Evolutionary conservation across 2,797 vertebrate species (phyloP).

Genomic region (Cuculus canorus): DNA sequence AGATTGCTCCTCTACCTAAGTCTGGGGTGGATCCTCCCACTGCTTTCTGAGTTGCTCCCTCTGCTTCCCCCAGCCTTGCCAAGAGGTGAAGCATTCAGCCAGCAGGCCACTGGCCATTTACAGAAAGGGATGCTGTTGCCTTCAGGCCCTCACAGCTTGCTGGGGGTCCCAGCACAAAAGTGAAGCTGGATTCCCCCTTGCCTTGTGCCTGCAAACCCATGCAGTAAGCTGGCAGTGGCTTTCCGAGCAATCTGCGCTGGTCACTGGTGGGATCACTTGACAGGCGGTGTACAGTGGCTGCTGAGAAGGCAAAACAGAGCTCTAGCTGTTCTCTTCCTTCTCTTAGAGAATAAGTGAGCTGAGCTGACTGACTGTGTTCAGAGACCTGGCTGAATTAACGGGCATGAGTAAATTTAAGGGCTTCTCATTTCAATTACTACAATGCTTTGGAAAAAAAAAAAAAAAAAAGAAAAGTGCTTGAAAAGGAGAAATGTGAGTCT

Average conservation of each 20-base stretch:
- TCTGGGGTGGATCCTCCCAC: background rate
- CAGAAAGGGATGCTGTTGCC: background rate
- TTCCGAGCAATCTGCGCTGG: background rate
- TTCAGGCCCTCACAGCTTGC: background rate
- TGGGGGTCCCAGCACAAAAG: background rate
- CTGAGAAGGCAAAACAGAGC: background rate
- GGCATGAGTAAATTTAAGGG: background rate
- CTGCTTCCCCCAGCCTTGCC: background rate
- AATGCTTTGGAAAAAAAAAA: background rate
- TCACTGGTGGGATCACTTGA: background rate
- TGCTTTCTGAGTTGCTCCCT: background rate
- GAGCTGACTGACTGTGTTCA: background rate
- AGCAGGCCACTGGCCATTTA: background rate
- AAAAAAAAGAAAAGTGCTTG: background rate
- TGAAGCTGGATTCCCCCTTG: background rate
- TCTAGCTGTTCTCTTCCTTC: background rate
- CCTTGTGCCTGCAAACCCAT: background rate
- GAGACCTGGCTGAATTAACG: background rate
- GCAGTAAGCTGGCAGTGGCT: background rate
- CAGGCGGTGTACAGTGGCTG: background rate
- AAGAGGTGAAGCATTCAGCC: background rate
- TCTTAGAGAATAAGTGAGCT: background rate
- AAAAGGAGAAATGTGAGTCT: background rate
- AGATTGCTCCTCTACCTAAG: background rate
- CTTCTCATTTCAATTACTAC: background rate